phyloP scores from a whole-genome alignment of 92 coral and sea anemone species.

The Pocillopora grandis region DNA sequence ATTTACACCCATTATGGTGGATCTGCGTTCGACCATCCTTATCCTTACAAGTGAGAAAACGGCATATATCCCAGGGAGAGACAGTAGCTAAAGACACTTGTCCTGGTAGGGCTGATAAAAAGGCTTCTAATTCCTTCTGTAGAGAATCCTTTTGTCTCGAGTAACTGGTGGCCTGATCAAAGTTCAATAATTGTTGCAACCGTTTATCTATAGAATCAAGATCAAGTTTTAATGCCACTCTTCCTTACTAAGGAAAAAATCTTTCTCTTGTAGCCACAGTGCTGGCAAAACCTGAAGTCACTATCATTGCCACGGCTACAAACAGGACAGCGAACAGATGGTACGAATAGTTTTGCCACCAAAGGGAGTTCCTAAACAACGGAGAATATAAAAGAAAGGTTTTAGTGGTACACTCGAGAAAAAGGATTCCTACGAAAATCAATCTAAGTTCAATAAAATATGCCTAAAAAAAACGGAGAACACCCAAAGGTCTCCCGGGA shows the following conservation, averaged over 20 bases:
- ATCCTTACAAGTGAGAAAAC: slow-evolving; percentile 11
- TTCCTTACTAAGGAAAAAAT: neutral
- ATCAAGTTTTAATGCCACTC: neutral
- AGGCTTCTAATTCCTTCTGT: too few relatives aligned
- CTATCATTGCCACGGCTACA: slow-evolving; percentile 40
- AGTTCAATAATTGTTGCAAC: neutral
- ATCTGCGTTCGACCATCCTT: slow-evolving; percentile 25
- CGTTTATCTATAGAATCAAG: too few relatives aligned
- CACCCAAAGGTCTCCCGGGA: slow-evolving; percentile 44
- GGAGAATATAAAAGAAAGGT: too few relatives aligned
- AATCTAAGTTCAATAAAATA: neutral
- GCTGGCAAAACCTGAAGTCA: slow-evolving; percentile 35
- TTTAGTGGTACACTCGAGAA: neutral
- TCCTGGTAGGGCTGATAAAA: slow-evolving; percentile 23
- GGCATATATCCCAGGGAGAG: slow-evolving; percentile 24
- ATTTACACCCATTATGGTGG: slow-evolving; percentile 27
- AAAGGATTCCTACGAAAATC: neutral
- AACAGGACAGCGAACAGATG: slow-evolving; percentile 33
- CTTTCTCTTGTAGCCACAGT: slow-evolving; percentile 37
- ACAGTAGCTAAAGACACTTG: slow-evolving; percentile 14
- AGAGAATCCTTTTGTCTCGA: slow-evolving; percentile 12
- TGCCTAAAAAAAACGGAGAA: slow-evolving; percentile 30
- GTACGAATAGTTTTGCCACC: slow-evolving; percentile 33
- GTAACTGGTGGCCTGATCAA: slow-evolving; percentile 29
- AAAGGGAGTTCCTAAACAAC: slow-evolving; percentile 21